Evolutionary conservation across 2,888 invertebrate genomes (phyloP).

Genomic region (Leucania comma): DNA sequence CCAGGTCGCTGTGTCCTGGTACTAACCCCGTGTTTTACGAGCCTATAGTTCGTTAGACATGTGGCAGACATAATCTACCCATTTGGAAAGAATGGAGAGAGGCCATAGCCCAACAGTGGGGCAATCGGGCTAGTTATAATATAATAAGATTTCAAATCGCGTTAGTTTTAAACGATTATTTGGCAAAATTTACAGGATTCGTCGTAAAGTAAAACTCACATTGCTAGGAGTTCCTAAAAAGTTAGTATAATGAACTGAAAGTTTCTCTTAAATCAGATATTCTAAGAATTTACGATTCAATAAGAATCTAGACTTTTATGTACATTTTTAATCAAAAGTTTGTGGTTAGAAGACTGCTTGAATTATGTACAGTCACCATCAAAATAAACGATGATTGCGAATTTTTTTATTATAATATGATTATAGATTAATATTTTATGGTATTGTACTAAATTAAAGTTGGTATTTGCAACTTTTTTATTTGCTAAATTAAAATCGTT

Average conservation of each 20-base stretch:
- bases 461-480: neutral
- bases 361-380: constrained; percentile 21
- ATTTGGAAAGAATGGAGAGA: no score
- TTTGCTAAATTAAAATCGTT: no score
- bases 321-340: constrained; percentile 44
- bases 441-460: neutral
- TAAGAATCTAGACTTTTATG: constrained; percentile 36
- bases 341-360: constrained; percentile 18
- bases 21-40: no score
- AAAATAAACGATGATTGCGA: constrained; percentile 27
- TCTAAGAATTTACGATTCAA: constrained; percentile 45
- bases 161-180: neutral
- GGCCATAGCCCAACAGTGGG: no score
- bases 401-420: neutral
- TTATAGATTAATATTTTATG: neutral
- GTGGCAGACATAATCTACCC: no score
- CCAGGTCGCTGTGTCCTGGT: no score
- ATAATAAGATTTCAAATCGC: no score
- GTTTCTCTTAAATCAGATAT: constrained; percentile 39
- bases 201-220: constrained; percentile 19
- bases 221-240: constrained; percentile 13
- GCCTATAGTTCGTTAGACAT: no score
- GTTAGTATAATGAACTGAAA: constrained; percentile 29
- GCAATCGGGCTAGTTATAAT: no score
- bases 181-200: constrained; percentile 6